A percentile compares a stretch with the other conserved stretches of the same genome.
These are phyloP conservation scores for Vollenhovia emeryi DNA, from an alignment of 1,140 invertebrate species.

Conservation along the genomic window DNA sequence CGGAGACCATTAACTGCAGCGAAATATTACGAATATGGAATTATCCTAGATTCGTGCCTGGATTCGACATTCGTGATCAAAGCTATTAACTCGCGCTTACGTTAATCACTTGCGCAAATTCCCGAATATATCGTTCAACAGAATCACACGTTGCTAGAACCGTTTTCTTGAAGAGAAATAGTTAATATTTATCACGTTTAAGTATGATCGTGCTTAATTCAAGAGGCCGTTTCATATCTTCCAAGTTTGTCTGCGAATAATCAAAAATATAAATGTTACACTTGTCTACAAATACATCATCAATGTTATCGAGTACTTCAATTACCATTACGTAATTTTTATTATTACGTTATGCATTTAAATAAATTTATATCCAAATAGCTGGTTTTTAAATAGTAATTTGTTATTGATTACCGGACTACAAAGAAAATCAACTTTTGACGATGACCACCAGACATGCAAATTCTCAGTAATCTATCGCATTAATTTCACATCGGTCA, in stretches of 20 bases:
- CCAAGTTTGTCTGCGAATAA: slow-evolving; percentile 84
- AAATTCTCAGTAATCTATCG: too few species aligned
- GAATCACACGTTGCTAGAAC: neutral
- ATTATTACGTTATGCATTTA: neutral
- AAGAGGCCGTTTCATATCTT: slow-evolving; percentile 87
- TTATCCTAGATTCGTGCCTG: neutral
- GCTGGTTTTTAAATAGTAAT: neutral
- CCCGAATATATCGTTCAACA: neutral
- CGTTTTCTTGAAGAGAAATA: neutral
- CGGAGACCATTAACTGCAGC: neutral
- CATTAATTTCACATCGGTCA: too few species aligned
- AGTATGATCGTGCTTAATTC: slow-evolving; percentile 79
- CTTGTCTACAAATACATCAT: neutral
- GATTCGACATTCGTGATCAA: neutral
- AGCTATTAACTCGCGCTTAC: neutral
- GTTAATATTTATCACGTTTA: neutral
- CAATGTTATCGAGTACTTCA: too few species aligned
- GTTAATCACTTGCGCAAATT: neutral
- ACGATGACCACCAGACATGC: neutral
- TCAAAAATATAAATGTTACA: neutral
- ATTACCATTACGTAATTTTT: too few species aligned
- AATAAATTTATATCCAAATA: neutral
- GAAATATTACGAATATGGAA: neutral
- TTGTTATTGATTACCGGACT: neutral
- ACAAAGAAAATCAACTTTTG: neutral